Evolutionary conservation across 2,797 vertebrate genomes (phyloP), one percentile per base, ranked within the genome.

Genomic region (Phataginus tetradactyla): DNA sequence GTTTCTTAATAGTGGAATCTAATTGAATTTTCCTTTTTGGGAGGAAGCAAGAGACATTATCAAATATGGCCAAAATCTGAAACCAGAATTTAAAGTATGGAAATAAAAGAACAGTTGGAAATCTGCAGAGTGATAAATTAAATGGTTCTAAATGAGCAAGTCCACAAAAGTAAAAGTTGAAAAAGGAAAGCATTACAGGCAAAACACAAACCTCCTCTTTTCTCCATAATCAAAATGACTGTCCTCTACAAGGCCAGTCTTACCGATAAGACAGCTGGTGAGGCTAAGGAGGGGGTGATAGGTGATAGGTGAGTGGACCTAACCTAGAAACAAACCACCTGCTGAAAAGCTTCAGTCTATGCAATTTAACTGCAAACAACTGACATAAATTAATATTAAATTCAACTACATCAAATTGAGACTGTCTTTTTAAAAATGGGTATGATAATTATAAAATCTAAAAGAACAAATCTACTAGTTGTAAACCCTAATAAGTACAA

Each of bases 21-120:
- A 84, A 66, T 4, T 68, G 53, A 61, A 42, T 74, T 68, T 75
- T 81, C 34, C 66, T 51, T 64, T 78, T 64, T 49, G 0, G 14
- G 8, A 34, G 3, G 42, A 59, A 90, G 9, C 20, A 80, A 85
- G 66, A 80, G 25, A 75, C 9, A 11, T 81, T 37, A 74, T 55
- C 42, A 63, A 81, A 86, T 61, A 90, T n/a, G 34, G 63, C 25
- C 55, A 34, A 87, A 94, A 21, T 84, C n/a, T 90, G 75, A 88
- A 94, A 51, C 57, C 71, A 66, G 84, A 89, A 63, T 89, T 61
- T 42, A 59, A 92, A 91, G 34, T 27, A 89, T 0, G 0, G 55
- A 51, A 88, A 42, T 84, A 72, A 91, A 78, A 69, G 53, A 78
- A 63, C 2, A 68, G 34, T 10, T 27, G 0, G 53, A 66, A 57